Base-by-base conservation (phyloP, 2,888 invertebrate species). In the Nesidiocoris tenuis region DNA sequence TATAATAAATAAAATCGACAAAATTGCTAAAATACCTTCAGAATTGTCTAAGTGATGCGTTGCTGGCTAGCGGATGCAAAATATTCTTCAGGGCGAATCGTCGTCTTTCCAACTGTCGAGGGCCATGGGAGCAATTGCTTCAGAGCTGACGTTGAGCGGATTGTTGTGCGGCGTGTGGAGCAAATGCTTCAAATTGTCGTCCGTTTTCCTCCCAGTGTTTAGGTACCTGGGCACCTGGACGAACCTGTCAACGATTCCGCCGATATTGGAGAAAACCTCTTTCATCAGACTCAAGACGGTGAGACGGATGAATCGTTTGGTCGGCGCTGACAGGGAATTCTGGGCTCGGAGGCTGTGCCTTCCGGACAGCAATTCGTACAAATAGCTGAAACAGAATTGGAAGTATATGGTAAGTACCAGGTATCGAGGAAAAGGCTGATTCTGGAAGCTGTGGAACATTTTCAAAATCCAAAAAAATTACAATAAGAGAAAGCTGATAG, bases 271-370 rank as follows among this genome's bases (percentile, higher is more conserved):
- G 3, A 7, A 22, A 9, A 21, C 55, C 18, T 67, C 70, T 22
- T 70, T 70, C 17, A 70, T 21, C 24, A 70, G 39, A 59, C 61
- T 70, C 0, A 70, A 25, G 17, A 70, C 39, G 7, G 70, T 59
- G 17, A 70, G 70, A 17, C 39, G 17, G 25, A 70, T 70, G 70
- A 70, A 70, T 18, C 25, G 21, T 17, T 19, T 17, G n/a, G 70
- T 70, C 18, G 57, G 70, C n/a, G 12, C 24, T 7, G 70, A 70
- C 18, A 39, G 2, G 5, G n/a, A 55, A n/a, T 70, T 59, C 2
- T 57, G 17, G n/a, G 7, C 19, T 0, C 61, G 57, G 18, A 1
- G n/a, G 59, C 17, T 18, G 21, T 70, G 57, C 18, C 70, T 23
- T 61, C 61, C 59, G 16, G 59, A 59, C 18, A 70, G 21, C 9